A percentile compares a stretch with the other conserved stretches of the same genome.
Evolutionary conservation across 2,113 vertebrate genomes (phyloP).

Genomic region (Tragelaphus buxtoni): DNA sequence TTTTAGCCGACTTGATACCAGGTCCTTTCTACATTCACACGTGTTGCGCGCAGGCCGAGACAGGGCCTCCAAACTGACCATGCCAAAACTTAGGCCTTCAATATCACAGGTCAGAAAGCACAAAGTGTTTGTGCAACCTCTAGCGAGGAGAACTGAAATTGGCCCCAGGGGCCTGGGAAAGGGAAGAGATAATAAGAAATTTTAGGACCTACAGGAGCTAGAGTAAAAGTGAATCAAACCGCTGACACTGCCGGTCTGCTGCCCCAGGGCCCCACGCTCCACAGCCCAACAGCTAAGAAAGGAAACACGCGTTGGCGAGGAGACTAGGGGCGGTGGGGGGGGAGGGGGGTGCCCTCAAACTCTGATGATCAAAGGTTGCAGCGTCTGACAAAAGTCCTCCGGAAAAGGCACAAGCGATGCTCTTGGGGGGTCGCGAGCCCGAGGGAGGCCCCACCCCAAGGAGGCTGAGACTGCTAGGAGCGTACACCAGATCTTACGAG

Average conservation of each 20-base stretch:
- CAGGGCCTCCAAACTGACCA: not conserved
- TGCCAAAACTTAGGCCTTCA: not conserved
- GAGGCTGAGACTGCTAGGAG: not conserved
- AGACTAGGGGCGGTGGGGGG: rapidly evolving
- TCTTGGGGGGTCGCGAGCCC: not conserved
- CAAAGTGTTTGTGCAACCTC: not conserved
- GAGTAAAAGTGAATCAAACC: not conserved
- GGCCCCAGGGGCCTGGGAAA: not conserved
- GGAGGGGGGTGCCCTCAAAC: not conserved
- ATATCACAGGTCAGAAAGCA: not conserved
- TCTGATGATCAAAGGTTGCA: not conserved
- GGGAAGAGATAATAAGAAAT: not conserved
- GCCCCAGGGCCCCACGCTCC: not conserved
- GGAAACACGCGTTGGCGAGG: not conserved
- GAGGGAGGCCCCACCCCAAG: not conserved
- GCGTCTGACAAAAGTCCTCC: not conserved
- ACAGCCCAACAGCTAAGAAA: not conserved
- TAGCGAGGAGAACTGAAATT: not conserved
- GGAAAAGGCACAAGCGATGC: too few relatives aligned
- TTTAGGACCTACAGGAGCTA: not conserved
- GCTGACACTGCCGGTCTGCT: not conserved
- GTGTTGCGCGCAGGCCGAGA: slow-evolving; percentile 13
- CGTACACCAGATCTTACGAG: not conserved
- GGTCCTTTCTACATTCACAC: slow-evolving; percentile 3
- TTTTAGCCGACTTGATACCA: not conserved